Base-by-base conservation (phyloP, 2,113 vertebrate species). In the crab-eating macaque (Macaca fascicularis) region DNA sequence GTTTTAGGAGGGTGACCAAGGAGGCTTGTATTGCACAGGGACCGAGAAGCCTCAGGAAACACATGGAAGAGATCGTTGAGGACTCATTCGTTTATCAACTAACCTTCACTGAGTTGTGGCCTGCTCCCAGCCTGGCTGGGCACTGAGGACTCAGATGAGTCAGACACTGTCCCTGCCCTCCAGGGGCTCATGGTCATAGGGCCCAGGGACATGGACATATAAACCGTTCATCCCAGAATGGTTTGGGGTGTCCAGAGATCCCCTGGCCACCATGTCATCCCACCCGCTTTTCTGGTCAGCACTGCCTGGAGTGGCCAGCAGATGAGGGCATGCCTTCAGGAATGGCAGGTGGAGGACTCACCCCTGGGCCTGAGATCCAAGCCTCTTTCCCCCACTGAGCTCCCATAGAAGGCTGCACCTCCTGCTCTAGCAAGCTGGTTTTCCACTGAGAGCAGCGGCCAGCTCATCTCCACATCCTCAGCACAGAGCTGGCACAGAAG, bases 391-490 rank as follows among this genome's bases (percentile, higher is more conserved):
- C n/a, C 45, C n/a, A 52, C 64, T 5, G 1, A 55, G 76, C 38
- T 17, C 61, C 75, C 45, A 0, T 0, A 38, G 4, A 45, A 43
- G 1, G 0, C 14, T 0, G 16, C 0, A 3, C 30, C 57, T n/a
- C 48, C 55, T 52, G 72, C 92, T 92, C n/a, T n/a, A 1, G 32
- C 0, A 23, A 76, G 13, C 79, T 78, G 80, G 35, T 40, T 86
- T 59, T 76, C 86, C 25, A 32, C 50, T 0, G 4, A 11, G 35
- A 23, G 13, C 45, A 32, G 93, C 10, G 30, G 50, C 32, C 0
- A 1, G 32, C 52, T 95, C 3, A 2, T 45, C 38, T 90, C 35
- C 72, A n/a, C 16, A 4, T 61, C 19, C 57, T 35, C 30, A 75
- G 45, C 14, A 30, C 16, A 55, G 45, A 81, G 74, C 55, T 86